Evolutionary conservation across 2,888 invertebrate genomes (phyloP), one percentile per base, ranked within the genome.

Genomic region (Lasiommata megera): DNA sequence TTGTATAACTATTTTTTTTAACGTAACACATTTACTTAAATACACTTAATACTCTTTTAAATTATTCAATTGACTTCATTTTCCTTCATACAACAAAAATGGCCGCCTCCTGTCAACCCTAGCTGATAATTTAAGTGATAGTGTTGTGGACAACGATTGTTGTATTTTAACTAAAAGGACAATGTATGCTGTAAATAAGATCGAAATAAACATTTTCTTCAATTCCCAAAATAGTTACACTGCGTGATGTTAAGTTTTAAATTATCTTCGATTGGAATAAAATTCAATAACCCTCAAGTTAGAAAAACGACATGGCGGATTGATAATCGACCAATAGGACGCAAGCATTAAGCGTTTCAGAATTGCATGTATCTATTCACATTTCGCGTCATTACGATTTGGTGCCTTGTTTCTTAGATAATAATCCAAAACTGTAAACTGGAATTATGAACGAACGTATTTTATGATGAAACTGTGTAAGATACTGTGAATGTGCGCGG

Each of bases 361-460:
- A 92, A 92, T 92, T 92, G 92, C 92, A 92, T 87, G 79, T 91
- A 92, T 93, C 92, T 92, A 93, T 93, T 93, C 92, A 92, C 92
- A 92, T 91, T 92, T 93, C 93, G 94, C 94, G 94, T 94, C 94
- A 93, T 91, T 92, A 91, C 83, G 84, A 84, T 92, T 93, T 90
- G 88, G 92, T 92, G 92, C 91, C 90, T 93, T 92, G 91, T 91
- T 92, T 81, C 85, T 84, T 73, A 73, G 70, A 72, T 78, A 76
- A 80, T 82, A 82, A 74, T 79, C 73, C 69, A 68, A 83, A 84
- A 86, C 80, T 77, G 64, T 67, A 74, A 79, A 75, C 76, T 80
- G 86, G 79, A 76, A 69, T 74, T 65, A 72, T 72, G 73, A 72
- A 70, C 67, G 65, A 68, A 71, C 71, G 66, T 72, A 74, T 76